Percentiles rank a stretch among this genome's conserved stretches.
These are phyloP conservation scores for Zaprionus obscuricornis DNA, from an alignment of 2,888 invertebrate species.

Conservation along the genomic window DNA sequence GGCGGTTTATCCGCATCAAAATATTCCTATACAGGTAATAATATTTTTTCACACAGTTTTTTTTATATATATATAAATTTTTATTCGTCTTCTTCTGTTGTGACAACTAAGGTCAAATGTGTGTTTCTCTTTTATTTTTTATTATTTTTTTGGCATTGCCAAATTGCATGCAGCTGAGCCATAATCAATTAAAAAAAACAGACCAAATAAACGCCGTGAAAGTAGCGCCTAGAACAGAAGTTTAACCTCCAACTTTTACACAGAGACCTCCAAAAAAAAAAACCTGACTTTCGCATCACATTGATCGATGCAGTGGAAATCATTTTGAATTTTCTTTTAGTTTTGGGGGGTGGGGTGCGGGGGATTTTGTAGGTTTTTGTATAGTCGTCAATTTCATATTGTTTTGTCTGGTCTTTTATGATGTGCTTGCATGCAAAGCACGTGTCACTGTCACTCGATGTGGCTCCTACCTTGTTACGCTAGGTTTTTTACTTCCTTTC, in stretches of 20 bases:
- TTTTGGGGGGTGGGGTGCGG: no score
- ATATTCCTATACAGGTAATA: slow-evolving; percentile 95
- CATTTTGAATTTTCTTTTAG: background rate
- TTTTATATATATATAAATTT: no score
- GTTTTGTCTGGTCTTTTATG: slow-evolving; percentile 69
- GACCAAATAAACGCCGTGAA: slow-evolving; percentile 33
- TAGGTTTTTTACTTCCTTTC: background rate
- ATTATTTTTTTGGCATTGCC: slow-evolving; percentile 52
- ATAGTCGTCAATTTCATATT: slow-evolving; percentile 51
- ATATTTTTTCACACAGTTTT: slow-evolving; percentile 44
- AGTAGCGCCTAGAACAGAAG: slow-evolving; percentile 46
- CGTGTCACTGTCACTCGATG: slow-evolving; percentile 74
- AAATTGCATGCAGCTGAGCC: slow-evolving; percentile 67
- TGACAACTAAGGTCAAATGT: slow-evolving; percentile 72
- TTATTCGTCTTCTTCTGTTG: no score
- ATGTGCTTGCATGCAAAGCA: slow-evolving; percentile 79
- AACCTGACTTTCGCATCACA: slow-evolving; percentile 11
- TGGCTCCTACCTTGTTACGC: slow-evolving; percentile 41
- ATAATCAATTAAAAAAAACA: slow-evolving; percentile 67
- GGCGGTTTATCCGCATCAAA: slow-evolving; percentile 98
- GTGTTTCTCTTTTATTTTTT: slow-evolving; percentile 35
- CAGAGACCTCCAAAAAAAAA: no score
- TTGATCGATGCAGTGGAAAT: slow-evolving; percentile 47
- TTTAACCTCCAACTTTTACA: no score
- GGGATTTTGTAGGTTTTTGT: no score